phyloP scores from a whole-genome alignment of 2,113 vertebrate species.

The Brachionichthys hirsutus region DNA sequence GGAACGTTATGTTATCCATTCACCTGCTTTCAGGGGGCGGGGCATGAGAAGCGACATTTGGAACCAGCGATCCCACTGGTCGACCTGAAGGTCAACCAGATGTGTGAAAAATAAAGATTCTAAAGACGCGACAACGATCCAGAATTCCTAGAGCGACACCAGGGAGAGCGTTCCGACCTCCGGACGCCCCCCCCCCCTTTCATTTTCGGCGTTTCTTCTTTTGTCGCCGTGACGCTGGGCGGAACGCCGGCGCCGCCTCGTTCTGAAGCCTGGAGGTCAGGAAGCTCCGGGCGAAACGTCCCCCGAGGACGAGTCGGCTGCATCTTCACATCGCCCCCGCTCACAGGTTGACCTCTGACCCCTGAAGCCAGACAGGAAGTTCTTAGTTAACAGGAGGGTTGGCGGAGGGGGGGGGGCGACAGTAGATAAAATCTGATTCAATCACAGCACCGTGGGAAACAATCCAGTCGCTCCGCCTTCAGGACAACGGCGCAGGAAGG shows the following conservation, averaged over 20 bases:
- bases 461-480: constrained; percentile 30
- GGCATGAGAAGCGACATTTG: background rate
- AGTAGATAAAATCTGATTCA: constrained; percentile 70
- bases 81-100: too few relatives aligned
- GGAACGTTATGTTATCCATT: background rate
- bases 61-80: too few relatives aligned
- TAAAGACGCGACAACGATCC: background rate
- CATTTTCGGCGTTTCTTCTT: too few relatives aligned
- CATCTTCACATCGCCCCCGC: constrained; percentile 18
- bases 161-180: too few relatives aligned
- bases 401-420: constrained; percentile 32
- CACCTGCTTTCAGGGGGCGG: background rate
- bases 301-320: background rate
- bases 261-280: background rate
- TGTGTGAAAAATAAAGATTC: background rate
- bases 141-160: too few relatives aligned
- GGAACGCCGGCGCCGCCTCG: background rate
- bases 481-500: constrained; percentile 62
- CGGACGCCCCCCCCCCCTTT: too few relatives aligned
- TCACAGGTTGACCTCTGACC: constrained; percentile 54
- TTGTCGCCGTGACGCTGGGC: too few relatives aligned
- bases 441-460: constrained; percentile 65
- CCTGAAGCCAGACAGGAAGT: constrained; percentile 64
- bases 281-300: background rate
- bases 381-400: constrained; percentile 53